These are phyloP conservation scores for Dasyornis broadbenti DNA, from an alignment of 2,113 vertebrate species.

Conservation along the genomic window DNA sequence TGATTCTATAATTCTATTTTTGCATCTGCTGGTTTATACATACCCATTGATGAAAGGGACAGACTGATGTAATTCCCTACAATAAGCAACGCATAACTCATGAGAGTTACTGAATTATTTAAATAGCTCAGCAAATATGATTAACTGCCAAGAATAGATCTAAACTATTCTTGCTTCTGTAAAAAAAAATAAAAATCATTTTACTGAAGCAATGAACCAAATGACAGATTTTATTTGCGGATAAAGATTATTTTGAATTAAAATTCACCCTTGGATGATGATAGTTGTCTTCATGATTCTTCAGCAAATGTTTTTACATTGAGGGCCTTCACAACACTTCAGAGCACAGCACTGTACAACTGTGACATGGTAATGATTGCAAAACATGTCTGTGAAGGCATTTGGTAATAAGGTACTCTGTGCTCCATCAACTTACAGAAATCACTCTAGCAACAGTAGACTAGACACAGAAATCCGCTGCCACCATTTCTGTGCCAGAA, in stretches of 20 bases:
- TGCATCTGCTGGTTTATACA: neutral
- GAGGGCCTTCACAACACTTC: neutral
- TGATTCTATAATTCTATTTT: neutral
- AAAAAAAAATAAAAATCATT: neutral
- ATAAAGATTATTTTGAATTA: constrained; percentile 6
- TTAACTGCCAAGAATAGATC: neutral
- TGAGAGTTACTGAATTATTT: neutral
- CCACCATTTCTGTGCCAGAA: neutral
- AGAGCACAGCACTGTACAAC: neutral
- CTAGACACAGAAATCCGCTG: constrained; percentile 19
- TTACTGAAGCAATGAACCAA: neutral
- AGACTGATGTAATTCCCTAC: neutral
- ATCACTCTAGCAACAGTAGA: constrained; percentile 27
- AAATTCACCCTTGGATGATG: neutral
- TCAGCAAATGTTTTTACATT: constrained; percentile 1
- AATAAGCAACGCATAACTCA: neutral
- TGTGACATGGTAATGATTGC: neutral
- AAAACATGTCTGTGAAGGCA: constrained; percentile 12
- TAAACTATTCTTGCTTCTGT: neutral
- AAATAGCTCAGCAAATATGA: neutral
- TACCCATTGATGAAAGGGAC: neutral
- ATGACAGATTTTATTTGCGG: neutral
- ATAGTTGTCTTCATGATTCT: neutral
- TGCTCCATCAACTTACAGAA: constrained; percentile 35
- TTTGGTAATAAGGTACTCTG: neutral